A percentile compares a stretch with the other conserved stretches of the same genome.
Conservation (phyloP, 2,888 invertebrate genomes). For the Pteria penguin region DNA sequence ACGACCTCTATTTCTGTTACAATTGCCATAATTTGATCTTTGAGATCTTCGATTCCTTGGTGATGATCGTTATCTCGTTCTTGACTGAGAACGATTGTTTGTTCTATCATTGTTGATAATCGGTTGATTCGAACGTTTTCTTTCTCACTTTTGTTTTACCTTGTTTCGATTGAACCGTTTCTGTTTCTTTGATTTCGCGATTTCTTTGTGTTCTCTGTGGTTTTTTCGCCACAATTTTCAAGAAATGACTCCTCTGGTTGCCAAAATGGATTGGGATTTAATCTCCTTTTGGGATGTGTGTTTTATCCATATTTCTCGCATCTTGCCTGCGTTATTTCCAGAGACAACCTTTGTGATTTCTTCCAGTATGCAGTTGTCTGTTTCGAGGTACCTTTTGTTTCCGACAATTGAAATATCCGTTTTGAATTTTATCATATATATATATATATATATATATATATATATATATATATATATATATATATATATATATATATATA, state of each 20-base stretch:
- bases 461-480: too few species aligned
- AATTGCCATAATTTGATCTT: too few species aligned
- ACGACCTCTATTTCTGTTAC: not conserved
- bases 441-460: too few species aligned
- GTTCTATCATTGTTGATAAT: not conserved
- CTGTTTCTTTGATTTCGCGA: not conserved
- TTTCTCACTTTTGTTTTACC: not conserved
- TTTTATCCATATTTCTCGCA: constrained; percentile 5
- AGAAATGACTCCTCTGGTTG: not conserved
- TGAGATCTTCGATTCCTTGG: not conserved
- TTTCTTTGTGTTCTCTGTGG: not conserved
- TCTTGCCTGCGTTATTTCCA: not conserved
- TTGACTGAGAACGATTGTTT: not conserved
- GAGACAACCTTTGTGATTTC: constrained; percentile 2
- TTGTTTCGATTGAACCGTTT: not conserved
- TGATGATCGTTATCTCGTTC: not conserved
- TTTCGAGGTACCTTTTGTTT: not conserved
- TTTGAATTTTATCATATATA: too few species aligned
- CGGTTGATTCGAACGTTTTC: not conserved
- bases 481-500: too few species aligned
- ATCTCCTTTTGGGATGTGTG: not conserved
- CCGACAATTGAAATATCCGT: not conserved
- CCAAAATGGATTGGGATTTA: not conserved
- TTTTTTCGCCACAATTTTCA: not conserved
- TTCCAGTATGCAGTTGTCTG: not conserved